Evolutionary conservation across 2,113 vertebrate genomes (phyloP).

Genomic region (Engraulis encrasicolus): DNA sequence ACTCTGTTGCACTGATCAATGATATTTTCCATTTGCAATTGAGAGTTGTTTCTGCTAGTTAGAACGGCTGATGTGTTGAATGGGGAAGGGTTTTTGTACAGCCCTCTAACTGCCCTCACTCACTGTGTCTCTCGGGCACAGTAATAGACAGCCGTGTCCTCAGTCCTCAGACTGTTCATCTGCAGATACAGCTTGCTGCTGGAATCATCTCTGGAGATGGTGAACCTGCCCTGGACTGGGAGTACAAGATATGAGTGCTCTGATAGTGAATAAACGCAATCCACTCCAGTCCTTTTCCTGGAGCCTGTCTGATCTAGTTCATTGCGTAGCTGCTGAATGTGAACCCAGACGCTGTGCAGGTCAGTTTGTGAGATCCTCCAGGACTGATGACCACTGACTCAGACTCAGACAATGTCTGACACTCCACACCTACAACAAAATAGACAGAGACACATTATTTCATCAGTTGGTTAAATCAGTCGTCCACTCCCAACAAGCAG

Average conservation of each 20-base stretch:
- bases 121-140: neutral
- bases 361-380: conserved; percentile 11
- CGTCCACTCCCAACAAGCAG: neutral
- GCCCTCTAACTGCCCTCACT: neutral
- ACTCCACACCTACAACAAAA: neutral
- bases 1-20: too few species aligned
- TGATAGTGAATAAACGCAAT: neutral
- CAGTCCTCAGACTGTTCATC: neutral
- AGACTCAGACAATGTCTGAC: conserved; percentile 6
- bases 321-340: neutral
- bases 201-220: conserved; percentile 33
- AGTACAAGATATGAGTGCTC: neutral
- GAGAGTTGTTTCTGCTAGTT: neutral
- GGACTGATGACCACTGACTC: conserved; percentile 41
- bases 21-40: too few species aligned
- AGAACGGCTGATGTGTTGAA: neutral
- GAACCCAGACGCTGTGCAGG: conserved; percentile 37
- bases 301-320: conserved; percentile 25
- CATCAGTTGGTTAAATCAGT: too few species aligned
- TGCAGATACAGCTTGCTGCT: conserved; percentile 16
- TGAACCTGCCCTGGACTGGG: conserved; percentile 33
- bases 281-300: conserved; percentile 9
- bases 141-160: conserved; percentile 35
- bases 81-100: conserved; percentile 7
- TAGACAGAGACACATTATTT: neutral